Evolutionary conservation across 2,888 invertebrate species (phyloP), one percentile per base, ranked within the genome.

Genomic region (Salpingus planirostris): DNA sequence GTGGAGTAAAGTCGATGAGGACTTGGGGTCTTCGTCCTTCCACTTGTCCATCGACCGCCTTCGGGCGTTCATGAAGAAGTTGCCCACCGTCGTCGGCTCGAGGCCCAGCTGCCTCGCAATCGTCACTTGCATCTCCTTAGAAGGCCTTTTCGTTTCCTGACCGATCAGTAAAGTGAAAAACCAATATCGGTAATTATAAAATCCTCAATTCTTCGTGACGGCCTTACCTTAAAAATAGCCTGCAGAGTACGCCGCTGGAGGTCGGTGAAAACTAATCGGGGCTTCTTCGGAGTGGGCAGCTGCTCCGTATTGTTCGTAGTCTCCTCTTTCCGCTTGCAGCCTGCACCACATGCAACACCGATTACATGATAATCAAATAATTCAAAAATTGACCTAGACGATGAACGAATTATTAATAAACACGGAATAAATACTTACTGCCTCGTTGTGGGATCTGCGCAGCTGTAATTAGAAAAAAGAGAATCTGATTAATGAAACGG

Each of bases 31-130:
- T 55, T 93, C 92, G 59, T 95, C 95, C 64, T 90, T 87, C 95
- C 96, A 97, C 60, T 96, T 97, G 68, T 97, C 97, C 88, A 89
- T 89, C 2, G 89, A 89, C 46, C 98, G 78, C 50, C 98, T 77
- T 38, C 97, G 76, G n/a, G 98, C 98, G 67, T 98, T 98, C 98
- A 99, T 98, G 72, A 99, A 98, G 76, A 98, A 98, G 67, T 98
- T 98, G 28, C 97, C 96, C 36, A 97, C 96, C 7, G 97, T 97
- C 31, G 93, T 93, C 31, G 96, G 93, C 63, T 96, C 95, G 47
- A 97, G 73, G 42, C 96, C 95, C 54, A 97, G 71, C 64, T 97
- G 96, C 49, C 96, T 76, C 14, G 96, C 96, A 70, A 97, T 97
- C 55, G 96, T 96, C 57, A 96, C 93, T 73, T 97, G 97, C 96